phyloP scores from a whole-genome alignment of 2,888 invertebrate species.

The Caenorhabditis becei region DNA sequence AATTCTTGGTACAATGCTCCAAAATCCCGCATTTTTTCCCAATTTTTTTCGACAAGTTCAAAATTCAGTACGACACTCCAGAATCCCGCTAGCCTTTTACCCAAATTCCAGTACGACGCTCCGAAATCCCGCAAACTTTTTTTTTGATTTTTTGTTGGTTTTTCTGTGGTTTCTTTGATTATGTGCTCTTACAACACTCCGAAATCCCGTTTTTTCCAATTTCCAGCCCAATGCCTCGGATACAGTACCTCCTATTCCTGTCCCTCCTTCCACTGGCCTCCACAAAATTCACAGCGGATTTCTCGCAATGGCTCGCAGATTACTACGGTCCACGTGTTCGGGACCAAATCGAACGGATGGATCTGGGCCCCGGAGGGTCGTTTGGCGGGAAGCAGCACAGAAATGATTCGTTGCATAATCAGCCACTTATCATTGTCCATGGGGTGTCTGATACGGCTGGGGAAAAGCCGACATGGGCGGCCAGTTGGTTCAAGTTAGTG shows the following conservation, averaged over 20 bases:
- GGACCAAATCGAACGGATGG: slow-evolving; percentile 72
- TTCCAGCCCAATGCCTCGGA: not conserved
- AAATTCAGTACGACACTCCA: too few relatives aligned
- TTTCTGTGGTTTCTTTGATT: too few relatives aligned
- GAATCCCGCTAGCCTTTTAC: too few relatives aligned
- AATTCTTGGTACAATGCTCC: too few relatives aligned
- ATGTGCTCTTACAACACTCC: too few relatives aligned
- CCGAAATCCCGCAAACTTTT: too few relatives aligned
- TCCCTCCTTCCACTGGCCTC: slow-evolving; percentile 9
- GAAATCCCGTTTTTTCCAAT: too few relatives aligned
- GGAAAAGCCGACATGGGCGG: slow-evolving; percentile 75
- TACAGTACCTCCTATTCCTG: not conserved
- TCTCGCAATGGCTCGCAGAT: slow-evolving; percentile 69
- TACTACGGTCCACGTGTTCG: slow-evolving; percentile 68
- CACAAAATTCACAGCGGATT: slow-evolving; percentile 70
- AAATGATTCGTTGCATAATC: slow-evolving; percentile 71
- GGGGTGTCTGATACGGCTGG: slow-evolving; percentile 80
- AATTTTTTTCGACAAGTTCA: too few relatives aligned
- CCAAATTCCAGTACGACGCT: too few relatives aligned
- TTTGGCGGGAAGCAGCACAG: slow-evolving; percentile 76
- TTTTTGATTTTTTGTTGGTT: too few relatives aligned
- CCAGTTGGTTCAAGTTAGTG: slow-evolving; percentile 69
- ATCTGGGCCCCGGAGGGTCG: slow-evolving; percentile 76
- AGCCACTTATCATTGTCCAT: slow-evolving; percentile 80
- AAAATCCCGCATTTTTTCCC: too few relatives aligned